A percentile compares a stretch with the other conserved stretches of the same genome.
phyloP scores from a whole-genome alignment of 1,140 invertebrate genomes.

The Papilio dardanus region DNA sequence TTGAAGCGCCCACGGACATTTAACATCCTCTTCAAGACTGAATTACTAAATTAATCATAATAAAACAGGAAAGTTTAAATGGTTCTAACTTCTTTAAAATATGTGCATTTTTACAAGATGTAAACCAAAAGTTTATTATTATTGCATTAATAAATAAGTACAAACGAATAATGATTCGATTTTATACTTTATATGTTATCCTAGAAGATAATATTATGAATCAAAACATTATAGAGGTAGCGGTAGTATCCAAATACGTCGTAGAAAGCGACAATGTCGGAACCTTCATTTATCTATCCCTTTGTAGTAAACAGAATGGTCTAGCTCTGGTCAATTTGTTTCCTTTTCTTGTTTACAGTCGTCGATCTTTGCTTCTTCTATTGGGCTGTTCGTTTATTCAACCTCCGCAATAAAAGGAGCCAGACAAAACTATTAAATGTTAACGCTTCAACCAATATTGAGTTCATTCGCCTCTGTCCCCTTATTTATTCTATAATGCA shows the following conservation, averaged over 20 bases:
- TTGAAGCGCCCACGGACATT: conserved; percentile 57
- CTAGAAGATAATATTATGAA: not conserved
- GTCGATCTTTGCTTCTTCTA: conserved; percentile 22
- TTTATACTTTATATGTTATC: not conserved
- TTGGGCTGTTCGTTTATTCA: conserved; percentile 29
- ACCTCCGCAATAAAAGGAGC: conserved; percentile 35
- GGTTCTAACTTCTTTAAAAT: not conserved
- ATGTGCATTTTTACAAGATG: conserved; percentile 3
- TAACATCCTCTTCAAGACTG: conserved; percentile 30
- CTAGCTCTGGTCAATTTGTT: conserved; percentile 4
- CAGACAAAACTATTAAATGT: conserved; percentile 37
- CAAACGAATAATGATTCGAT: not conserved
- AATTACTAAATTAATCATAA: conserved; percentile 6
- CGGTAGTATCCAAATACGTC: not conserved
- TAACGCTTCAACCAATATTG: conserved; percentile 26
- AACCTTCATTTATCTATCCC: conserved; percentile 19
- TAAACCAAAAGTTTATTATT: conserved; percentile 17
- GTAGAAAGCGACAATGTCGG: conserved; percentile 3
- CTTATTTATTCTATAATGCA: conserved; percentile 15
- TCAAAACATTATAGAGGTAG: not conserved
- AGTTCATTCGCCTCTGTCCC: conserved; percentile 8
- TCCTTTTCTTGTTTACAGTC: conserved; percentile 31
- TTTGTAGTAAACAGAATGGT: conserved; percentile 9
- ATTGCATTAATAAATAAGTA: not conserved
- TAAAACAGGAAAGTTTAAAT: not conserved